These are phyloP conservation scores for Chaetorhynchus papuensis DNA, from an alignment of 2,113 vertebrate genomes.

Conservation along the genomic window DNA sequence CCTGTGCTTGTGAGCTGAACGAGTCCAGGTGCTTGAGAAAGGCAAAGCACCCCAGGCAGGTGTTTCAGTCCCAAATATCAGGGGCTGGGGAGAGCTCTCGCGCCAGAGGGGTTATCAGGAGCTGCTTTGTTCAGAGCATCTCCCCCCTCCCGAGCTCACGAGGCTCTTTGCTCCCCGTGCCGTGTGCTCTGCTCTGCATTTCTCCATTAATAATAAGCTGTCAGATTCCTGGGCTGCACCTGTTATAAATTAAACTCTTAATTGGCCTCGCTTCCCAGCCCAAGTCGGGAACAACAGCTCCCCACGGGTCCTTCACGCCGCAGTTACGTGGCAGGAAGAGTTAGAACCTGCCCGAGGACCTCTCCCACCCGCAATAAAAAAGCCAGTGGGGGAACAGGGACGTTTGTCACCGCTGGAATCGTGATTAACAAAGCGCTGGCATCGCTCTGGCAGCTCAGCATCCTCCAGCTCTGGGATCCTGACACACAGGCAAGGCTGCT, in stretches of 20 bases:
- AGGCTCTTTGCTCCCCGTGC: background rate
- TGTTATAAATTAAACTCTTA: slow-evolving; percentile 44
- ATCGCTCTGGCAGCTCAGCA: slow-evolving; percentile 28
- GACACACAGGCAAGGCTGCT: slow-evolving; percentile 30
- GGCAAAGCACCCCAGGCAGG: background rate
- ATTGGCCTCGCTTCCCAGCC: slow-evolving; percentile 13
- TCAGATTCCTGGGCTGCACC: background rate
- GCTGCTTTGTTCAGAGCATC: background rate
- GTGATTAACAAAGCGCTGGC: slow-evolving; percentile 10
- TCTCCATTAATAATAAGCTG: background rate
- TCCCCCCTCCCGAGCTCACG: background rate
- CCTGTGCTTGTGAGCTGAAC: background rate
- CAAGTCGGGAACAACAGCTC: background rate
- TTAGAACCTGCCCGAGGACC: background rate
- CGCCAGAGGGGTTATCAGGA: background rate
- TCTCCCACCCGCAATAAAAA: background rate
- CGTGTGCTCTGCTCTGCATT: background rate
- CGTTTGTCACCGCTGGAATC: slow-evolving; percentile 34
- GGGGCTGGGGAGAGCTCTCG: accelerated
- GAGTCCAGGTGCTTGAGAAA: background rate
- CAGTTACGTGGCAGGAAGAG: background rate
- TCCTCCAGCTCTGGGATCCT: slow-evolving; percentile 27
- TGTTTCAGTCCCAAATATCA: background rate
- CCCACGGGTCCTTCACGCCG: background rate
- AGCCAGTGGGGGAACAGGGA: background rate